Evolutionary conservation across 2,888 invertebrate species (phyloP).

Genomic region (Chrysopilus asiliformis): DNA sequence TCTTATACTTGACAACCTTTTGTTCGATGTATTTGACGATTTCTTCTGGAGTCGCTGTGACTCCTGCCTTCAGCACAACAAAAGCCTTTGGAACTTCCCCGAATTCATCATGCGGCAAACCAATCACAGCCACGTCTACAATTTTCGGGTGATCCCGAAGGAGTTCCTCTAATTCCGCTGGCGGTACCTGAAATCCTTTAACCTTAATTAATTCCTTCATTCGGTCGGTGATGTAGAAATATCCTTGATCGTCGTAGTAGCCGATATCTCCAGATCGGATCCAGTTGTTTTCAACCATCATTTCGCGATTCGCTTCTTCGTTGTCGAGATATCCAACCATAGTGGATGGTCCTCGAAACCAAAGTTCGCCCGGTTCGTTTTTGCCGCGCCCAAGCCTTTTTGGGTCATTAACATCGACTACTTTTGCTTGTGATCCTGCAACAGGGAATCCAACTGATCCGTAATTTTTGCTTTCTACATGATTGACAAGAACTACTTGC

Average conservation of each 20-base stretch:
- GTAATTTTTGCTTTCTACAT: slow-evolving; percentile 22
- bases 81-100: slow-evolving; percentile 71
- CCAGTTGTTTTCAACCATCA: slow-evolving; percentile 57
- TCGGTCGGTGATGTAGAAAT: slow-evolving; percentile 58
- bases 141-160: slow-evolving; percentile 45
- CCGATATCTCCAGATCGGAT: slow-evolving; percentile 59
- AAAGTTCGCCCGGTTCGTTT: slow-evolving; percentile 55
- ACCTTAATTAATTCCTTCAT: slow-evolving; percentile 77
- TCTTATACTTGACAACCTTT: slow-evolving; percentile 64
- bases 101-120: slow-evolving; percentile 48
- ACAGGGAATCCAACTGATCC: slow-evolving; percentile 43
- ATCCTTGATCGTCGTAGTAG: slow-evolving; percentile 46
- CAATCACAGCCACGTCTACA: slow-evolving; percentile 70
- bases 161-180: slow-evolving; percentile 65
- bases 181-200: slow-evolving; percentile 64
- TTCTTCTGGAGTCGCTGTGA: slow-evolving; percentile 39
- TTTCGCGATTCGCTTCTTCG: slow-evolving; percentile 54
- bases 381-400: slow-evolving; percentile 39
- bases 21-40: slow-evolving; percentile 48
- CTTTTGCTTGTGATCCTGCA: slow-evolving; percentile 49
- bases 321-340: slow-evolving; percentile 71
- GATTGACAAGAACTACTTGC: slow-evolving; percentile 40
- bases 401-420: slow-evolving; percentile 40
- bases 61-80: slow-evolving; percentile 43
- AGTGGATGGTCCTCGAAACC: slow-evolving; percentile 63